A percentile compares a stretch with the other conserved stretches of the same genome.
Evolutionary conservation across 2,797 vertebrate species (phyloP).

Genomic region (Pantherophis alleghaniensis): DNA sequence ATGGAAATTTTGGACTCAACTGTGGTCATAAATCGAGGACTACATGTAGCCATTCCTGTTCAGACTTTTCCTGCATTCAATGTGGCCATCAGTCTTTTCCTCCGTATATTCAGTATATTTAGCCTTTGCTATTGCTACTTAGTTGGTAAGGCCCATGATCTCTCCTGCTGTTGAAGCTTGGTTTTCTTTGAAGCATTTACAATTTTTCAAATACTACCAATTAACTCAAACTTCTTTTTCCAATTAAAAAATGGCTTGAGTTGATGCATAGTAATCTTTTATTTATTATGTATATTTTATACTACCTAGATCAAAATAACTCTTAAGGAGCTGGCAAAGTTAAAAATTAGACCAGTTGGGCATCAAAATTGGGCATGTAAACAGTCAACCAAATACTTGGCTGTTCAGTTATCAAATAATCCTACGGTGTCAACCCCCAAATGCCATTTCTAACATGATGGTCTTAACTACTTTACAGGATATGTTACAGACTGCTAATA

Average conservation of each 20-base stretch:
- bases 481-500: neutral
- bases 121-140: neutral
- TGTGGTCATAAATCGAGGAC: too few relatives aligned
- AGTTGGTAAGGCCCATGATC: neutral
- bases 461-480: neutral
- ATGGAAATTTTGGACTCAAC: neutral
- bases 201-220: neutral
- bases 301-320: neutral
- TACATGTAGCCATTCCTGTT: neutral
- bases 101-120: neutral
- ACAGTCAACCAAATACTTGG: neutral
- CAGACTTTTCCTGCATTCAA: neutral
- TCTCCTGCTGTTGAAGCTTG: neutral
- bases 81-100: neutral
- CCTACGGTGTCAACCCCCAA: neutral
- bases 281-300: neutral
- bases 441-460: neutral
- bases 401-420: neutral
- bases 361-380: neutral
- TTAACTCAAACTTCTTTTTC: neutral
- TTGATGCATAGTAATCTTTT: neutral
- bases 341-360: neutral
- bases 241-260: neutral
- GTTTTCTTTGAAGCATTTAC: neutral
- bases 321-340: neutral